Evolutionary conservation across 2,888 invertebrate genomes (phyloP).

Genomic region (Proisotoma minuta): DNA sequence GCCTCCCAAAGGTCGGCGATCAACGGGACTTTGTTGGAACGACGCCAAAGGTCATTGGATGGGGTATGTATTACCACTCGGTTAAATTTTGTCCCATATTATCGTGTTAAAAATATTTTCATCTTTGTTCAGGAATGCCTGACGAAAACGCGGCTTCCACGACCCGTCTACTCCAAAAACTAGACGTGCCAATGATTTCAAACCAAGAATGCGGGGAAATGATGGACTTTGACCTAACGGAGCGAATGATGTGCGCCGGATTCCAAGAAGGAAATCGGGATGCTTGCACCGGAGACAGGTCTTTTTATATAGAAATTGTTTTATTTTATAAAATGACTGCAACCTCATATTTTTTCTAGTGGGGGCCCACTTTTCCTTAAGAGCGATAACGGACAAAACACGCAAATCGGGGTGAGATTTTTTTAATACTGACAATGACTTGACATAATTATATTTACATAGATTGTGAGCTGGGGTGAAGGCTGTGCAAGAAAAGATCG

Average conservation of each 20-base stretch:
- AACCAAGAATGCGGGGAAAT: slow-evolving; percentile 6
- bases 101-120: too few relatives aligned
- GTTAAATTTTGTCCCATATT: too few relatives aligned
- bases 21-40: not conserved
- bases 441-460: too few relatives aligned
- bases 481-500: slow-evolving; percentile 26
- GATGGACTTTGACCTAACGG: slow-evolving; percentile 14
- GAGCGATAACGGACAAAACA: slow-evolving; percentile 7
- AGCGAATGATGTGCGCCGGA: slow-evolving; percentile 35
- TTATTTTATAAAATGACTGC: not conserved
- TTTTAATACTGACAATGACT: too few relatives aligned
- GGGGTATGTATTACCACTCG: too few relatives aligned
- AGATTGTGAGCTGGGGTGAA: slow-evolving; percentile 34
- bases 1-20: slow-evolving; percentile 16
- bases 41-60: slow-evolving; percentile 20
- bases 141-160: slow-evolving; percentile 27
- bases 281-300: slow-evolving; percentile 18
- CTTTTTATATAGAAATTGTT: not conserved
- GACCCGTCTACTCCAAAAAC: slow-evolving; percentile 30
- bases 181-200: slow-evolving; percentile 22
- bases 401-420: slow-evolving; percentile 34
- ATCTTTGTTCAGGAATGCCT: not conserved
- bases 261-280: slow-evolving; percentile 24
- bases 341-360: not conserved
- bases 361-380: not conserved